Base-by-base conservation (phyloP, 2,113 vertebrate genomes). In the Tapirus terrestris region DNA sequence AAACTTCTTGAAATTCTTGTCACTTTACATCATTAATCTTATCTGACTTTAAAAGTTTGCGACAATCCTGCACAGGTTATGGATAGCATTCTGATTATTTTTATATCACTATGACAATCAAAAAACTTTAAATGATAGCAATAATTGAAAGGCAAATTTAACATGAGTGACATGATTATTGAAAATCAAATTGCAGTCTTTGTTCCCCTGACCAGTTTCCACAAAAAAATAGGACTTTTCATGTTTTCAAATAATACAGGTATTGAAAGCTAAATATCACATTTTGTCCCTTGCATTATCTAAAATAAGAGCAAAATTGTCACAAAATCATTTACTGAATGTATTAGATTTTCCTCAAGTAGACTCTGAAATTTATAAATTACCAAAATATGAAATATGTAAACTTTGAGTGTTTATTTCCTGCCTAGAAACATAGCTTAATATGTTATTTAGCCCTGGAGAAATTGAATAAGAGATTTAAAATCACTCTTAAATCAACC, bases 41-140 rank as follows among this genome's bases (percentile, higher is more conserved):
- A 75, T 6, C 60, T 91, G n/a, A 82, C 31, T 94, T 91, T 92
- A 67, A 89, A 92, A 88, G 31, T 79, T 67, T 79, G 70, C 73
- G 36, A 79, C 20, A 72, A 17, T 63, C 6, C 60, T 51, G 31
- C 20, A 88, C 83, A 56, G 31, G 13, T 79, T 83, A 77, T 72
- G 43, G 29, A 68, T 43, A 73, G 53, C 5, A 48, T 63, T 83
- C 43, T 96, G 27, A 56, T 61, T 83, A 58, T 65, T 84, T 95
- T 79, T 16, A 11, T 92, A 80, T 89, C 45, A 79, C n/a, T 67
- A 27, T 39, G 25, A 89, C 9, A n/a, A 58, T 72, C 43, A 95
- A 76, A 95, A 86, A 33, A 4, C 9, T 63, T 75, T 65, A 29
- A 95, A n/a, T 83, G 60, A 58, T 33, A 73, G 56, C 45, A 76